phyloP scores from a whole-genome alignment of 2,797 vertebrate genomes.

The Zenarchopterus dispar region DNA sequence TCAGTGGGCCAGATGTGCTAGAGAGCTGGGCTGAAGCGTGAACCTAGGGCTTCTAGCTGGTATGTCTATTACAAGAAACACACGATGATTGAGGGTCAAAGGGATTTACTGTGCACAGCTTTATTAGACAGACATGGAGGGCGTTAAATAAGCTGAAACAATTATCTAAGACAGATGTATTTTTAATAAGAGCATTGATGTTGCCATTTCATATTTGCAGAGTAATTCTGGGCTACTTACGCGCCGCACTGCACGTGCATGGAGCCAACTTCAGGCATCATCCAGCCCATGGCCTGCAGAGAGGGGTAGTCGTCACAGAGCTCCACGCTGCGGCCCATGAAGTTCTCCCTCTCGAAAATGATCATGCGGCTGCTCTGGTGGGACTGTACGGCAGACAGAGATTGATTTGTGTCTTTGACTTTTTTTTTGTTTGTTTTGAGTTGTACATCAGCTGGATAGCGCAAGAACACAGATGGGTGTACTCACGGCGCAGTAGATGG shows the following conservation, averaged over 20 bases:
- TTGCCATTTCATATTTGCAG: not conserved
- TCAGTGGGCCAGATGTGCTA: not conserved
- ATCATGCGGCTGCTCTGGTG: constrained; percentile 82
- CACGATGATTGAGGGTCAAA: not conserved
- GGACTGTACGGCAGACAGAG: constrained; percentile 58
- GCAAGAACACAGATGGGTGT: not conserved
- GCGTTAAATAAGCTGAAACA: too few species aligned
- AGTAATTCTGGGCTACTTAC: constrained; percentile 68
- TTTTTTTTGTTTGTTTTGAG: too few species aligned
- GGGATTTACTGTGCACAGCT: not conserved
- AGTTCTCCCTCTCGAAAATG: constrained; percentile 84
- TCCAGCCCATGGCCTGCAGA: constrained; percentile 88
- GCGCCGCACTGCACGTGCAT: constrained; percentile 87
- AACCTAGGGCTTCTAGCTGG: too few species aligned
- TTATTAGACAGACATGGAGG: not conserved
- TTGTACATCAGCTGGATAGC: not conserved
- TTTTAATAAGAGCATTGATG: too few species aligned
- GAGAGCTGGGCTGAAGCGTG: too few species aligned
- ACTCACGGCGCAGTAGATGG: constrained; percentile 85
- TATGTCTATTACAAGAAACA: too few species aligned
- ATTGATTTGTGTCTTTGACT: not conserved
- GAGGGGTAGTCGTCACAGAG: constrained; percentile 86
- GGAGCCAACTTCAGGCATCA: constrained; percentile 83
- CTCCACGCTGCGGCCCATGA: constrained; percentile 83
- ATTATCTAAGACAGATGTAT: not conserved